Conservation (phyloP, 2,888 invertebrate genomes). For the Meghimatium bilineatum region DNA sequence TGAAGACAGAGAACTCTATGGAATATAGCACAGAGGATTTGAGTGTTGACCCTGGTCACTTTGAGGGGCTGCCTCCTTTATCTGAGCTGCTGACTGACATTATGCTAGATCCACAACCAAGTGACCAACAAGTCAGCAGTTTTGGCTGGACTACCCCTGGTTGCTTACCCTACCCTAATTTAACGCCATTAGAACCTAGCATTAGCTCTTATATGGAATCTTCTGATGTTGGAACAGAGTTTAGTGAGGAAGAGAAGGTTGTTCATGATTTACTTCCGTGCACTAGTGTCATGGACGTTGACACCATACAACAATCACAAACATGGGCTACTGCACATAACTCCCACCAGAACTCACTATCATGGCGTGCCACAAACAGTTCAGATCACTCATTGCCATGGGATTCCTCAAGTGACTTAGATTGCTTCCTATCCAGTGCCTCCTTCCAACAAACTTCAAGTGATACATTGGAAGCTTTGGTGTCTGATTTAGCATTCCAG, state of each 20-base stretch:
- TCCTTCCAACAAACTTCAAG: slow-evolving; percentile 36
- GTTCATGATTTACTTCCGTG: slow-evolving; percentile 46
- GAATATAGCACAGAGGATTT: slow-evolving; percentile 44
- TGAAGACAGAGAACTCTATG: slow-evolving; percentile 39
- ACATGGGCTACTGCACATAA: neutral
- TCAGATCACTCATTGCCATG: slow-evolving; percentile 23
- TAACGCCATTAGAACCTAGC: slow-evolving; percentile 34
- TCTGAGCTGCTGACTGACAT: slow-evolving; percentile 47
- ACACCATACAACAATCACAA: slow-evolving; percentile 10
- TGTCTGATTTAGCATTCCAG: slow-evolving; percentile 47
- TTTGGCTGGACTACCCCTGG: slow-evolving; percentile 40
- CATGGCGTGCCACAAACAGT: slow-evolving; percentile 12
- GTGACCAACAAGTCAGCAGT: slow-evolving; percentile 20
- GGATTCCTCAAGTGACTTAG: slow-evolving; percentile 32
- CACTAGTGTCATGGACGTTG: slow-evolving; percentile 40
- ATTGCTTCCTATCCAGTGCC: slow-evolving; percentile 44
- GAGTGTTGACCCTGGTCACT: slow-evolving; percentile 46
- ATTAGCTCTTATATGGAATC: slow-evolving; percentile 42
- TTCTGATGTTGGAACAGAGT: slow-evolving; percentile 4
- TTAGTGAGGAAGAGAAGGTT: slow-evolving; percentile 36
- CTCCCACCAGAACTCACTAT: neutral
- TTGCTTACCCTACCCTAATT: neutral
- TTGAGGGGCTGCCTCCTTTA: slow-evolving; percentile 47
- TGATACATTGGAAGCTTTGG: slow-evolving; percentile 31
- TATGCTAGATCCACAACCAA: slow-evolving; percentile 48